Evolutionary conservation across 2,113 vertebrate species (phyloP), one percentile per base, ranked within the genome.

Genomic region (Tachycineta bicolor): DNA sequence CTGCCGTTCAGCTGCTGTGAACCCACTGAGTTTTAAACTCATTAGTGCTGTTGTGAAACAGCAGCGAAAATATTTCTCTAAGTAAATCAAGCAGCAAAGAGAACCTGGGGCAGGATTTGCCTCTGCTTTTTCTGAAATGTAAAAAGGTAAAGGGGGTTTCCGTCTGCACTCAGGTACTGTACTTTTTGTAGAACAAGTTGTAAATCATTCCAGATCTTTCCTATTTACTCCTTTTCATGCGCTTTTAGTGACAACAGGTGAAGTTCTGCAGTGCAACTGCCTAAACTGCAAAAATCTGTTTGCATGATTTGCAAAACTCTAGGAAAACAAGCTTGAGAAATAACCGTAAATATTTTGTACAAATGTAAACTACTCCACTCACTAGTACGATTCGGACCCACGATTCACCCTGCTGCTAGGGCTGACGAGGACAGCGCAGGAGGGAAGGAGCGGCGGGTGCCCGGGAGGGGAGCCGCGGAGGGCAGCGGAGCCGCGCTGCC

Each of bases 271-370:
- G 64, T 6, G 37, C 55, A 37, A 64, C 83, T 41, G 43, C 34
- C 68, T 80, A 31, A 91, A 68, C 52, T 52, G 65, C 44, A 87
- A 67, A 92, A 87, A 76, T 73, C 69, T 56, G 73, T 63, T 94
- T 92, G 86, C 77, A 11, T 12, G 25, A 22, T 67, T 84, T 78
- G 39, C 46, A 64, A 64, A 90, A 75, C 20, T 64, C n/a, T 3
- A 41, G 80, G 76, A 92, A 95, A 95, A 94, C 80, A 91, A 89
- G 25, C n/a, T 78, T 44, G 59, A 76, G 89, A 71, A 95, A 84
- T 74, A 78, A 29, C 25, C 12, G 34, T 94, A 94, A 91, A 92
- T 96, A 87, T 93, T 94, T 94, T 82, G 76, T 75, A 69, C 58
- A 44, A 64, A 79, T 71, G 78, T 95, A 94, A 96, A 94, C 83